Conservation (phyloP, 2,888 invertebrate species). For the Drosophila picticornis region DNA sequence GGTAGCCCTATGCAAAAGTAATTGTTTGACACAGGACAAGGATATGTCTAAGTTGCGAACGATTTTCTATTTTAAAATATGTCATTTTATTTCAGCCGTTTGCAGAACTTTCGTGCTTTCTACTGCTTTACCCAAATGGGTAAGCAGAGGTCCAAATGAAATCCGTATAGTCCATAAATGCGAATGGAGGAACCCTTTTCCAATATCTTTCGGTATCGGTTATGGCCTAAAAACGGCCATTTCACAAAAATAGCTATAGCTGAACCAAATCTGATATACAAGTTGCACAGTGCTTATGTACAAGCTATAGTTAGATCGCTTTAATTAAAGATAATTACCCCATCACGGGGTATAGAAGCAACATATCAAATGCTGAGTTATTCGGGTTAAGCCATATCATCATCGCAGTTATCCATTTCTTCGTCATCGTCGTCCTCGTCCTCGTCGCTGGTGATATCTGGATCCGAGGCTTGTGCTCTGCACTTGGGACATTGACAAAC, state of each 20-base stretch:
- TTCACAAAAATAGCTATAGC: background rate
- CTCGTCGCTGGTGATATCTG: slow-evolving; percentile 94
- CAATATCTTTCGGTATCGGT: too few species aligned
- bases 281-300: background rate
- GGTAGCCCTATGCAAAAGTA: background rate
- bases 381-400: slow-evolving; percentile 50
- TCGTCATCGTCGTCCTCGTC: slow-evolving; percentile 87
- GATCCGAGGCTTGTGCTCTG: slow-evolving; percentile 89
- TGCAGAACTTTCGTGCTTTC: background rate
- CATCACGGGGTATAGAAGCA: slow-evolving; percentile 9
- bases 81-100: background rate
- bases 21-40: background rate
- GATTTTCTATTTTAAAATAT: background rate
- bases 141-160: background rate
- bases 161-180: background rate
- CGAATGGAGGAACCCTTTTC: background rate
- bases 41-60: background rate
- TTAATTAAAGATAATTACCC: slow-evolving; percentile 10
- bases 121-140: background rate
- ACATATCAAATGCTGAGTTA: background rate
- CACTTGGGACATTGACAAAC: slow-evolving; percentile 94
- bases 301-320: slow-evolving; percentile 20
- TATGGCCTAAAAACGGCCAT: background rate
- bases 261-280: background rate
- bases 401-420: slow-evolving; percentile 75